Percentiles rank a stretch among this genome's conserved stretches.
phyloP scores from a whole-genome alignment of 2,113 vertebrate species.

The Abramis brama region DNA sequence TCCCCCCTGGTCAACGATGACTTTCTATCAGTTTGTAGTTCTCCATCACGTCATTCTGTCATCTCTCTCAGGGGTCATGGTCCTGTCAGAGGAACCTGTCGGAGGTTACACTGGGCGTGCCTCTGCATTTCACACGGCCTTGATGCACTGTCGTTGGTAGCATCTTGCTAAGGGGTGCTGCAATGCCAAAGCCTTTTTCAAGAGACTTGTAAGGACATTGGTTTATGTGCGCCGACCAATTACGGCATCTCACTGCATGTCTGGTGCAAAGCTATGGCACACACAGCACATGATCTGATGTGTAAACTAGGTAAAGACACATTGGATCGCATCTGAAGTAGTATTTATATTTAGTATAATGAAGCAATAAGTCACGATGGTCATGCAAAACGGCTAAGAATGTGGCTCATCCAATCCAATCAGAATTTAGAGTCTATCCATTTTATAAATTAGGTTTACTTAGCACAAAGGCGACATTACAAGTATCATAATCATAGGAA shows the following conservation, averaged over 20 bases:
- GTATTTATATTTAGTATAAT: neutral
- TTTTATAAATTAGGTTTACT: no score
- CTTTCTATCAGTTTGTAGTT: constrained; percentile 5
- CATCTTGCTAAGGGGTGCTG: neutral
- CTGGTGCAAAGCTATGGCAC: neutral
- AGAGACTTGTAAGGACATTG: constrained; percentile 2
- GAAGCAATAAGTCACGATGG: neutral
- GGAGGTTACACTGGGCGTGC: constrained; percentile 47
- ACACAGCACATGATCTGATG: neutral
- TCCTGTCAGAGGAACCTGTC: constrained; percentile 42
- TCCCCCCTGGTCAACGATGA: neutral
- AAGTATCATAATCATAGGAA: neutral
- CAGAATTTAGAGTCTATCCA: no score
- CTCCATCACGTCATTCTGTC: constrained; percentile 24
- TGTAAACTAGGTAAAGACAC: neutral
- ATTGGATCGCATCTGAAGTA: neutral
- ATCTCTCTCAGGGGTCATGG: constrained; percentile 45
- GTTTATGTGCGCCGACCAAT: neutral
- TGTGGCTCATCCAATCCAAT: no score
- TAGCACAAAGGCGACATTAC: no score
- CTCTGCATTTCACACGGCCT: constrained; percentile 24
- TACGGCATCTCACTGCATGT: neutral
- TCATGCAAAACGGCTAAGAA: no score
- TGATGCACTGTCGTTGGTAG: neutral
- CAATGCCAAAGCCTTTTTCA: constrained; percentile 7